Evolutionary conservation across 92 coral and sea anemone genomes (phyloP).

Genomic region (Virgularia gustaviana): DNA sequence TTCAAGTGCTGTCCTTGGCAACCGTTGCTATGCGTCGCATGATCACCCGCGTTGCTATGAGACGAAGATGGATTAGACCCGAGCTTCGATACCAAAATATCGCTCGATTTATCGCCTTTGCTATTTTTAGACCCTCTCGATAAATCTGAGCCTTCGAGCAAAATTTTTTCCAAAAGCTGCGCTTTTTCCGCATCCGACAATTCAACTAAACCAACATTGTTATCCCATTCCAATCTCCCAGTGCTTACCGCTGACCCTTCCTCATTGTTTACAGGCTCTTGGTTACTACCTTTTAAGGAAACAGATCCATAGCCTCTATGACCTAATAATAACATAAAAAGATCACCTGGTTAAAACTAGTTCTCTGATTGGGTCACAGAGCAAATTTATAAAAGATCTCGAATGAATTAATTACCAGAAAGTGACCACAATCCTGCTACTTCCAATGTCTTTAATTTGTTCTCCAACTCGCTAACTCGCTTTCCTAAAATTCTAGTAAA

Average conservation of each 20-base stretch:
- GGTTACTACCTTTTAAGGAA: slow-evolving; percentile 43
- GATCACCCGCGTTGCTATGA: not conserved
- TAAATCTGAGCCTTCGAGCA: not conserved
- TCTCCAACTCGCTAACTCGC: slow-evolving; percentile 87
- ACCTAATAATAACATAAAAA: slow-evolving; percentile 49
- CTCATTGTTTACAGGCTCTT: not conserved
- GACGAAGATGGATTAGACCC: not conserved
- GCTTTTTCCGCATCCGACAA: not conserved
- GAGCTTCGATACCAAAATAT: not conserved
- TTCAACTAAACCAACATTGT: not conserved
- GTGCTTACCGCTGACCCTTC: not conserved
- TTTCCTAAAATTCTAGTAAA: slow-evolving; percentile 71
- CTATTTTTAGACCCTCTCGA: not conserved
- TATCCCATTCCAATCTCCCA: slow-evolving; percentile 25
- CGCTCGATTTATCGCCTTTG: not conserved
- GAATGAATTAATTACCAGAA: slow-evolving; percentile 58
- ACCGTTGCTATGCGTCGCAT: not conserved
- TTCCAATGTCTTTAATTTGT: slow-evolving; percentile 90
- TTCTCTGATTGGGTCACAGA: not conserved
- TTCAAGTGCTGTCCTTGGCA: not conserved
- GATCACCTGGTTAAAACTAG: not conserved
- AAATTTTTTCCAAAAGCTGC: slow-evolving; percentile 1
- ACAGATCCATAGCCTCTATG: slow-evolving; percentile 94
- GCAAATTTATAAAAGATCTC: not conserved
- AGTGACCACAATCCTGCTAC: slow-evolving; percentile 96